phyloP scores from a whole-genome alignment of 2,888 invertebrate genomes.

The Linnaemya vulpina region DNA sequence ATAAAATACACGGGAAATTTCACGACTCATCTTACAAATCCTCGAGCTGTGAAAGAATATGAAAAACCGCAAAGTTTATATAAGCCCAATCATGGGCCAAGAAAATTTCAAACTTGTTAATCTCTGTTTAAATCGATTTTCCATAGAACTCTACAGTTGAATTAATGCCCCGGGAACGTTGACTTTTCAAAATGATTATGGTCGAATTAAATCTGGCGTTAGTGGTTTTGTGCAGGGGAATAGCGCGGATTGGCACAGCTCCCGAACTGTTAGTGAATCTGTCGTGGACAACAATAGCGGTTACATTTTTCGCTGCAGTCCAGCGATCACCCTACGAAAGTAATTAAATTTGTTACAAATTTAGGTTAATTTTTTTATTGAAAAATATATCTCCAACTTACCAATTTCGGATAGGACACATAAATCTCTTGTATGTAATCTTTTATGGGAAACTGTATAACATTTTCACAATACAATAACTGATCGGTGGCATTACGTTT shows the following conservation, averaged over 20 bases:
- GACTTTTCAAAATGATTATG: conserved; percentile 73
- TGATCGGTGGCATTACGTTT: conserved; percentile 45
- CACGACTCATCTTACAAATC: too few relatives aligned
- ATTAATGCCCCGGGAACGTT: conserved; percentile 74
- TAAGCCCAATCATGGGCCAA: too few relatives aligned
- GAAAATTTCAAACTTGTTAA: too few relatives aligned
- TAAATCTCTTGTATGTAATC: conserved; percentile 58
- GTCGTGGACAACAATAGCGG: conserved; percentile 74
- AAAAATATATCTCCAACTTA: conserved; percentile 43
- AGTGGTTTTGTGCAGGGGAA: not conserved
- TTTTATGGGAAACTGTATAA: conserved; percentile 56
- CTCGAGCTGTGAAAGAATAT: too few relatives aligned
- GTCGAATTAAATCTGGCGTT: conserved; percentile 6
- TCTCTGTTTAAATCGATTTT: conserved; percentile 27
- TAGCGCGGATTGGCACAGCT: conserved; percentile 65
- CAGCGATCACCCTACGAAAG: conserved; percentile 64
- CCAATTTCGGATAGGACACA: conserved; percentile 68
- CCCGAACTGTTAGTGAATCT: conserved; percentile 77
- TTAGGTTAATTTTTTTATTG: not conserved
- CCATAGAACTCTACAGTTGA: conserved; percentile 76
- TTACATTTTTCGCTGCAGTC: conserved; percentile 66
- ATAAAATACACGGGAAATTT: too few relatives aligned
- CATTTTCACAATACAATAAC: conserved; percentile 64
- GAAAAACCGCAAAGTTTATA: too few relatives aligned
- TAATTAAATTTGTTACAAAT: not conserved